phyloP scores from a whole-genome alignment of 2,888 invertebrate genomes.

The Epinotia ramella region DNA sequence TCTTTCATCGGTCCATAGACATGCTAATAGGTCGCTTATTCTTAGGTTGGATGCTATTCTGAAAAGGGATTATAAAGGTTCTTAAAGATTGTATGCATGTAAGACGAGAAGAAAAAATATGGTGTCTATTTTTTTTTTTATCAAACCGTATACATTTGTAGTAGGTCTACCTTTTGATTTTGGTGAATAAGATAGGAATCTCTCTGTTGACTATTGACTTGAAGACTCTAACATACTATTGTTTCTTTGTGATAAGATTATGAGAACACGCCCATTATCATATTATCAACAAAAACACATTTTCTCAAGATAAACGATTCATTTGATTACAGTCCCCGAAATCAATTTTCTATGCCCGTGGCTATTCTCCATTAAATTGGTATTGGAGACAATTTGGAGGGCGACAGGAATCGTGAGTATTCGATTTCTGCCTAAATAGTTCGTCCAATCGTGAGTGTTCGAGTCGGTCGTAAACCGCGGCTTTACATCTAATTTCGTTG shows the following conservation, averaged over 20 bases:
- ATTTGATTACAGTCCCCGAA: no score
- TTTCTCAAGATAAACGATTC: no score
- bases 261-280: not conserved
- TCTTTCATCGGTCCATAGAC: slow-evolving; percentile 17
- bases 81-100: not conserved
- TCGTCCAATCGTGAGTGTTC: not conserved
- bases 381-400: not conserved
- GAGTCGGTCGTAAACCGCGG: slow-evolving; percentile 1
- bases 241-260: not conserved
- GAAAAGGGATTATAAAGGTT: slow-evolving; percentile 11
- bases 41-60: not conserved
- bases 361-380: not conserved
- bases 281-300: not conserved
- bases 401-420: not conserved
- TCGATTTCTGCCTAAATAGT: not conserved
- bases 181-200: not conserved
- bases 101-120: not conserved
- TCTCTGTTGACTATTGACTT: not conserved
- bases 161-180: not conserved
- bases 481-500: slow-evolving; percentile 33
- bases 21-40: slow-evolving; percentile 29
- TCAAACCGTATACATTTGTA: not conserved
- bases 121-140: not conserved
- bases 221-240: not conserved
- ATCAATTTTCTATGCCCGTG: not conserved